Evolutionary conservation across 1,140 invertebrate species (phyloP), one percentile per base, ranked within the genome.

Genomic region (Drosophila nigromelanica): DNA sequence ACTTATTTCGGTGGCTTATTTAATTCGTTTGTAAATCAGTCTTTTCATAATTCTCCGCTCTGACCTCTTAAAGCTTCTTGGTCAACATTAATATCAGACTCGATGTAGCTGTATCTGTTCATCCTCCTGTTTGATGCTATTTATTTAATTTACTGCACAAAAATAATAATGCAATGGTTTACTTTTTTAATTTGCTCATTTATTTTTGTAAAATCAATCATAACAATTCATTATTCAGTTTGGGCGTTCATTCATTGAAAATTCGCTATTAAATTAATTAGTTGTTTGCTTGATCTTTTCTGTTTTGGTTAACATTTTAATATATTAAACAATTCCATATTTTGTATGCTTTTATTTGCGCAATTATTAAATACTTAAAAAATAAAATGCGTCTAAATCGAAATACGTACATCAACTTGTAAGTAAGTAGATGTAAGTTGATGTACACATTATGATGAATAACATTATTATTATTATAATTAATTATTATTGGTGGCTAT

Each of bases 321-420:
- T 62, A 63, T 76, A 58, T 72, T 74, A 80, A 85, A 85, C 81
- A 80, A 86, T 80, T 86, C 77, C 66, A 48, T 51, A 72, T 55
- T 80, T 61, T 52, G 42, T 77, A 58, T 63, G 55, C 14, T 63
- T 7, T 64, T 52, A 67, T 67, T 64, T 83, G 58, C 70, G 78
- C 66, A 70, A 71, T 67, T 79, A 70, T 87, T 81, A 81, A 87
- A 87, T 79, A 79, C 78, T 87, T 87, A 87, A 33, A 81, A 87
- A 87, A 87, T 87, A 87, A 87, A 87, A 87, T 87, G 82, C 82
- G 78, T 87, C 75, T 79, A 79, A 81, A 81, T 79, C 48, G 75
- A 87, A 83, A 78, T 86, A 42, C 39, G 40, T 70, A 64, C 56
- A 30, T 52, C 43, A 14, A 43, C 5, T 27, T 27, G 27, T 11